Conservation (phyloP, 2,113 vertebrate species). For the Gadus chalcogrammus region DNA sequence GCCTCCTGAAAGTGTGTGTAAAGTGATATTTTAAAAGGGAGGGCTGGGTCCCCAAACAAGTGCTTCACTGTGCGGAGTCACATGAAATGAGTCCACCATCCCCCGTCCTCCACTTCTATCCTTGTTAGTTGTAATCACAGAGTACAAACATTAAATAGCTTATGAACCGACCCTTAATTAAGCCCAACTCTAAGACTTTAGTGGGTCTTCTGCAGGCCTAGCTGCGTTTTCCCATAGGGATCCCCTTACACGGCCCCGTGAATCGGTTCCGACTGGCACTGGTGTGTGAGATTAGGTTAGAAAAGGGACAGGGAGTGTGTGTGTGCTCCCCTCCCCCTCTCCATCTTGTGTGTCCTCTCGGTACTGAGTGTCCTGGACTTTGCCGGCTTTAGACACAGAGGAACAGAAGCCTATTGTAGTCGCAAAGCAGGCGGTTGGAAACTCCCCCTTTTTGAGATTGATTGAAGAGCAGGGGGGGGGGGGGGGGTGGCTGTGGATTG, state of each 20-base stretch:
- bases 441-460: slow-evolving; percentile 56
- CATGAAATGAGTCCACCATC: not conserved
- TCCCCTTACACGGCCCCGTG: slow-evolving; percentile 59
- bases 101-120: not conserved
- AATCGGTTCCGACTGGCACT: slow-evolving; percentile 67
- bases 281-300: slow-evolving; percentile 53
- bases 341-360: slow-evolving; percentile 51
- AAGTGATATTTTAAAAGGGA: slow-evolving; percentile 58
- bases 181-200: slow-evolving; percentile 3
- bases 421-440: slow-evolving; percentile 60
- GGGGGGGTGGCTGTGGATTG: slow-evolving; percentile 37
- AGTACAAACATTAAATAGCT: not conserved
- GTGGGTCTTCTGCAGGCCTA: not conserved
- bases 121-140: slow-evolving; percentile 22
- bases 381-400: slow-evolving; percentile 58
- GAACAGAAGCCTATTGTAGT: slow-evolving; percentile 73
- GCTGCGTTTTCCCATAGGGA: slow-evolving; percentile 56
- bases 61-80: slow-evolving; percentile 3
- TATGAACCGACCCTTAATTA: not conserved
- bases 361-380: slow-evolving; percentile 59
- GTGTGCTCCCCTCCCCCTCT: slow-evolving; percentile 35
- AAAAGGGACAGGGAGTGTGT: slow-evolving; percentile 51
- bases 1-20: slow-evolving; percentile 50
- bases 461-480: slow-evolving; percentile 39
- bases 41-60: slow-evolving; percentile 43